A percentile compares a stretch with the other conserved stretches of the same genome.
phyloP scores from a whole-genome alignment of 2,797 vertebrate genomes.

The Falco peregrinus region DNA sequence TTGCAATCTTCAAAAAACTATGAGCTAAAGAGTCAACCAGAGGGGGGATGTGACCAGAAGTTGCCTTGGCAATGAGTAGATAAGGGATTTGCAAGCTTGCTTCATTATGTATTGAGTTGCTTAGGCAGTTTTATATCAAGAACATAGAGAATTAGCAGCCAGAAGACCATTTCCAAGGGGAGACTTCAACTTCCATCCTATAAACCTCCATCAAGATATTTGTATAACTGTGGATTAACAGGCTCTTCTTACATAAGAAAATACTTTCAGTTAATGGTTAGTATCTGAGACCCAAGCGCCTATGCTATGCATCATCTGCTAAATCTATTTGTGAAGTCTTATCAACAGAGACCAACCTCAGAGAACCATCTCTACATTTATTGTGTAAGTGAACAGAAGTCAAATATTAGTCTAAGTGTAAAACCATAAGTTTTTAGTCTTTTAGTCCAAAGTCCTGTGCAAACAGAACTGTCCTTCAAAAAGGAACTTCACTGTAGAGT shows the following conservation, averaged over 20 bases:
- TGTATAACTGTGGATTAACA: background rate
- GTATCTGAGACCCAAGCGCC: background rate
- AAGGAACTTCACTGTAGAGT: background rate
- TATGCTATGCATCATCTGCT: background rate
- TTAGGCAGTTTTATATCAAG: background rate
- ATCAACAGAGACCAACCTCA: background rate
- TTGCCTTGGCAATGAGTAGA: background rate
- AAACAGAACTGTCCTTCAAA: background rate
- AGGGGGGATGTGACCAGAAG: background rate
- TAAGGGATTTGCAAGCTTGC: background rate
- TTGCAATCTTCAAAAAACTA: background rate
- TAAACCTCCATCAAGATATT: background rate
- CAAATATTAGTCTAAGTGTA: background rate
- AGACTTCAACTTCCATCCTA: background rate
- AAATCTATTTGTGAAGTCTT: background rate
- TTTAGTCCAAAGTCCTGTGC: background rate
- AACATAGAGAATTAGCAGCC: background rate
- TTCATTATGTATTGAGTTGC: background rate
- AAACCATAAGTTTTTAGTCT: background rate
- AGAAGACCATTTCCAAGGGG: background rate
- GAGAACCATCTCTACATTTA: background rate
- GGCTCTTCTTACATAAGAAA: background rate
- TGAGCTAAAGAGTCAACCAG: background rate
- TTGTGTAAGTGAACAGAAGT: background rate
- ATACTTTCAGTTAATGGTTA: background rate